phyloP scores from a whole-genome alignment of 2,113 vertebrate species.

The Grammomys dolichurus region DNA sequence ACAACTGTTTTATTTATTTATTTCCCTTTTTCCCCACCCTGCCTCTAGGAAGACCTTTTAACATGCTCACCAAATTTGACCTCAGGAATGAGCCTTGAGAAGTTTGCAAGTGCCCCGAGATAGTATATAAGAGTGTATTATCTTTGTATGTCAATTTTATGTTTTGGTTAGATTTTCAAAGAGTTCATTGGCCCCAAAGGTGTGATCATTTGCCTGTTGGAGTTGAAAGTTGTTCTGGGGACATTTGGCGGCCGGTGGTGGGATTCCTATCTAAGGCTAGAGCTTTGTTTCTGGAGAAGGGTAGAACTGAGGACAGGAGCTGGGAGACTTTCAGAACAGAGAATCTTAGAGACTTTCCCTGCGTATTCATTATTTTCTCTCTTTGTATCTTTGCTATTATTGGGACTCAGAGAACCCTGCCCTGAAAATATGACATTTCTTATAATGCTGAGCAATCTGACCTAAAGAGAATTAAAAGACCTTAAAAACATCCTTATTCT shows the following conservation, averaged over 20 bases:
- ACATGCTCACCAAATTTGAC: not conserved
- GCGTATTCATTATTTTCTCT: not conserved
- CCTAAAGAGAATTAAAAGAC: not conserved
- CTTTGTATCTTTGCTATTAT: not conserved
- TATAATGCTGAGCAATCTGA: not conserved
- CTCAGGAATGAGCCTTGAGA: not conserved
- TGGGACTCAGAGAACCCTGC: not conserved
- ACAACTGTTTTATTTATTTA: not conserved
- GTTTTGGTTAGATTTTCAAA: conserved; percentile 34
- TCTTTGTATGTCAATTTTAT: not conserved
- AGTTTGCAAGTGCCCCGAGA: not conserved
- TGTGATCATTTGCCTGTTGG: not conserved
- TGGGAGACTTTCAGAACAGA: not conserved
- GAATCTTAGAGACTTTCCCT: not conserved
- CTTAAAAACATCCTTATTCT: not conserved
- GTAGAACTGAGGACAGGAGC: not conserved
- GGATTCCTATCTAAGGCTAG: not conserved
- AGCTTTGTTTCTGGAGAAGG: conserved; percentile 19
- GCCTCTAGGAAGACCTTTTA: not conserved
- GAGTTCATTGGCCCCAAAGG: not conserved
- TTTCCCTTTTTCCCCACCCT: not conserved
- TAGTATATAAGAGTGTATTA: not conserved
- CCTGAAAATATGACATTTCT: not conserved
- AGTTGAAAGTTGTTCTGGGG: conserved; percentile 24
- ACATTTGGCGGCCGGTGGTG: not conserved